These are phyloP conservation scores for Phenganax subtilis DNA, from an alignment of 92 coral and sea anemone genomes.

Conservation along the genomic window DNA sequence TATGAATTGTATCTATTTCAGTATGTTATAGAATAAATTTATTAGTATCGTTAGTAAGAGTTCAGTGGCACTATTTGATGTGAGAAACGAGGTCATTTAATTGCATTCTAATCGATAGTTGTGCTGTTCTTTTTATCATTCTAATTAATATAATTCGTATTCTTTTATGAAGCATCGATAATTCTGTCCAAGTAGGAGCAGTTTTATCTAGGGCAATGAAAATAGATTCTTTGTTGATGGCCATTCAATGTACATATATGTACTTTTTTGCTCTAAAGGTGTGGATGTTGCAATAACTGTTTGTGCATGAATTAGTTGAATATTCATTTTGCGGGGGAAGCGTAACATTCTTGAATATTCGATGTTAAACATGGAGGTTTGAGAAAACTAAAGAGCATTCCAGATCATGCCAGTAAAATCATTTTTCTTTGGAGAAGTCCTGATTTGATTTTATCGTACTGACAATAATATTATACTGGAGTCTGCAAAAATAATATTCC, in stretches of 20 bases:
- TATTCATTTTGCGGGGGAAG: conserved; percentile 16
- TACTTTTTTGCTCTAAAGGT: background rate
- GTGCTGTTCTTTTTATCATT: conserved; percentile 8
- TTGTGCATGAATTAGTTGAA: background rate
- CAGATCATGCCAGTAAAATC: no score
- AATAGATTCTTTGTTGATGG: background rate
- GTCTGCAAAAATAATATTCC: no score
- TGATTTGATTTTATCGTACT: no score
- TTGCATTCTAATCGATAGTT: no score
- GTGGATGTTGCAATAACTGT: background rate
- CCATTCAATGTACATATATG: no score
- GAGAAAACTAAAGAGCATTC: no score
- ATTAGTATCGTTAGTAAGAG: no score
- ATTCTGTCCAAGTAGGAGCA: background rate
- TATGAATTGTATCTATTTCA: background rate
- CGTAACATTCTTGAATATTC: conserved; percentile 9
- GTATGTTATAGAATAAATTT: background rate
- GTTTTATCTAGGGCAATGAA: background rate
- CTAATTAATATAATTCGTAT: background rate
- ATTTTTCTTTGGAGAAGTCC: no score
- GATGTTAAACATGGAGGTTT: no score
- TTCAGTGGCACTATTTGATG: no score
- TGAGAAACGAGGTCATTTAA: no score
- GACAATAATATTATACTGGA: no score
- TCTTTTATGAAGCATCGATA: background rate